Evolutionary conservation across 2,797 vertebrate genomes (phyloP).

Genomic region (Rhabdophis nuchalis): DNA sequence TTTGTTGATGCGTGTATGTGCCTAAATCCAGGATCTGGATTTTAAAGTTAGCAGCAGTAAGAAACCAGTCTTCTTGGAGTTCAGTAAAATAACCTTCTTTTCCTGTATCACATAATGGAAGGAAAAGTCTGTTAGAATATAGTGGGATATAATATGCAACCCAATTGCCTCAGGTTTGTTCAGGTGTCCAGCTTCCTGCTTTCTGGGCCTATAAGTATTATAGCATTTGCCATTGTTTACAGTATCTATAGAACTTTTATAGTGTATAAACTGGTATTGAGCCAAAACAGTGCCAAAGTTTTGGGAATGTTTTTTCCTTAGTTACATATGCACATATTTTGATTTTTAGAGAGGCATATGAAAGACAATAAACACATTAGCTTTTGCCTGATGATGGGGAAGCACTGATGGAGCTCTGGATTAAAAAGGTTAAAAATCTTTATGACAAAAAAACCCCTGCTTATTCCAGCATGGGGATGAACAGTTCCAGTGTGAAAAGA

Average conservation of each 20-base stretch:
- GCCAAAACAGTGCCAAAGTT: not conserved
- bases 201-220: slow-evolving; percentile 23
- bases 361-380: not conserved
- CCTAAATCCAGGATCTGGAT: slow-evolving; percentile 79
- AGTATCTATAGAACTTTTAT: slow-evolving; percentile 12
- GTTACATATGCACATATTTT: not conserved
- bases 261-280: not conserved
- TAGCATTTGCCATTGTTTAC: not conserved
- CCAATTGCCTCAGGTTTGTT: slow-evolving; percentile 63
- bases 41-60: slow-evolving; percentile 61
- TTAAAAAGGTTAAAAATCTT: not conserved
- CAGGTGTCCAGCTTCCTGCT: slow-evolving; percentile 69
- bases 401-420: not conserved
- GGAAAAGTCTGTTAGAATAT: slow-evolving; percentile 70
- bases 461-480: not conserved
- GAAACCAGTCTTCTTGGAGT: slow-evolving; percentile 51
- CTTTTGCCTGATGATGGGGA: not conserved
- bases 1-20: slow-evolving; percentile 75
- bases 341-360: not conserved
- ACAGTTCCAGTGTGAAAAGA: not conserved
- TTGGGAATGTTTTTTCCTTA: not conserved
- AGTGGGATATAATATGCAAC: slow-evolving; percentile 60
- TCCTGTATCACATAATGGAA: slow-evolving; percentile 74
- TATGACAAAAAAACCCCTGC: not conserved
- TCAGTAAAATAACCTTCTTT: slow-evolving; percentile 63